These are phyloP conservation scores for honey bee (Apis mellifera) DNA, from an alignment of 1,140 invertebrate species.

Conservation along the genomic window DNA sequence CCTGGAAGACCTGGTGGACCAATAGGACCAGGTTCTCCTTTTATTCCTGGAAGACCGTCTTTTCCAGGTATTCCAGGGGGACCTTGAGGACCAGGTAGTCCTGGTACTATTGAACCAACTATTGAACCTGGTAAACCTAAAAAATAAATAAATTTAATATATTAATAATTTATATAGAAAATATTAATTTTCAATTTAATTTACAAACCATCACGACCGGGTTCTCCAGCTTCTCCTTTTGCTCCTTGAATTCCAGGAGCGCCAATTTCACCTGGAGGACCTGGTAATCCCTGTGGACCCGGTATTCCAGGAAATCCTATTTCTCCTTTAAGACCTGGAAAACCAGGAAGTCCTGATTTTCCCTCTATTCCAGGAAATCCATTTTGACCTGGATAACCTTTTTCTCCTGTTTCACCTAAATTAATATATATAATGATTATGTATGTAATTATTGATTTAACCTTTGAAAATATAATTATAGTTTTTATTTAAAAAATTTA, in stretches of 20 bases:
- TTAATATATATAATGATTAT: too few relatives aligned
- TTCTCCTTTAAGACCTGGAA: constrained; percentile 74
- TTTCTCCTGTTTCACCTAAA: constrained; percentile 67
- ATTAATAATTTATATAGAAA: background rate
- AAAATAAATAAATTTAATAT: constrained; percentile 6
- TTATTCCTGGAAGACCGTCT: constrained; percentile 75
- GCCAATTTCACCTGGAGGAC: constrained; percentile 65
- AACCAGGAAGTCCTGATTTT: constrained; percentile 76
- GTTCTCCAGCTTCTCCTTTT: constrained; percentile 73
- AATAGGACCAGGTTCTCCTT: constrained; percentile 72
- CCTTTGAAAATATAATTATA: too few relatives aligned
- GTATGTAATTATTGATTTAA: too few relatives aligned
- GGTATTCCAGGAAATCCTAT: constrained; percentile 78
- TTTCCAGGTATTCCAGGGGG: constrained; percentile 65
- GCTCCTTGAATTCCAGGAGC: constrained; percentile 77
- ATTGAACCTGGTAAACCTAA: constrained; percentile 34
- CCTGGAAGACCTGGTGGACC: constrained; percentile 75
- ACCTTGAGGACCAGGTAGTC: constrained; percentile 43
- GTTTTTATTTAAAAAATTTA: too few relatives aligned
- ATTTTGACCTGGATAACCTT: constrained; percentile 68
- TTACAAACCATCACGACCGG: constrained; percentile 62
- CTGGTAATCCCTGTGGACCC: constrained; percentile 70
- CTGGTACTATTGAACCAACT: constrained; percentile 28
- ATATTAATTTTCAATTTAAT: background rate
- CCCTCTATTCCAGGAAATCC: constrained; percentile 71